phyloP scores from a whole-genome alignment of 2,797 vertebrate genomes.

The Pipistrellus nathusii region DNA sequence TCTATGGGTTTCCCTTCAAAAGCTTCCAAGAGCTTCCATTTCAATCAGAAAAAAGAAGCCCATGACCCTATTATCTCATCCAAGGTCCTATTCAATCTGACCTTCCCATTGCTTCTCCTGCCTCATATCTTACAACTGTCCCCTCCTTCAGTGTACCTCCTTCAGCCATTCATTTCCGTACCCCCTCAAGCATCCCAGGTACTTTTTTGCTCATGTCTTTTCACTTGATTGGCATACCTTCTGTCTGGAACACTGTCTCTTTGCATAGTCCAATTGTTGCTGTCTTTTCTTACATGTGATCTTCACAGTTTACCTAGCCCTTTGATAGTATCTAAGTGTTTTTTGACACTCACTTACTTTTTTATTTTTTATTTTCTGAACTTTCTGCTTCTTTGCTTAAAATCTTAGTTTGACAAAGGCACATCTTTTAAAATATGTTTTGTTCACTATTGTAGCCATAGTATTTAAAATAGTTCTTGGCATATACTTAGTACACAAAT shows the following conservation, averaged over 20 bases:
- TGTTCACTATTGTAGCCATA: not conserved
- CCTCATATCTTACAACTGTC: not conserved
- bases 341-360: not conserved
- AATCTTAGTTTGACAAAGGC: not conserved
- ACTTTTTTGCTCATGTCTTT: not conserved
- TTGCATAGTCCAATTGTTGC: not conserved
- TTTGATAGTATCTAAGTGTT: not conserved
- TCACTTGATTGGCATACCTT: not conserved
- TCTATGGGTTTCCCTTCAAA: not conserved
- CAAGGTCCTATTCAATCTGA: not conserved
- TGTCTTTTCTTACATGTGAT: not conserved
- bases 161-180: not conserved
- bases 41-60: slow-evolving; percentile 5
- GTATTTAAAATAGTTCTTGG: not conserved
- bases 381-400: not conserved
- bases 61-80: not conserved
- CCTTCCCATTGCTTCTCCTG: not conserved
- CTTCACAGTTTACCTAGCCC: not conserved
- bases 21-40: not conserved
- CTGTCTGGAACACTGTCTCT: not conserved
- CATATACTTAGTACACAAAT: not conserved
- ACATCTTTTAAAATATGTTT: not conserved
- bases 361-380: not conserved
- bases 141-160: not conserved
- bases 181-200: not conserved